Percentiles rank a stretch among this genome's conserved stretches.
Evolutionary conservation across 2,113 vertebrate species (phyloP).

Genomic region (Alexandromys fortis): DNA sequence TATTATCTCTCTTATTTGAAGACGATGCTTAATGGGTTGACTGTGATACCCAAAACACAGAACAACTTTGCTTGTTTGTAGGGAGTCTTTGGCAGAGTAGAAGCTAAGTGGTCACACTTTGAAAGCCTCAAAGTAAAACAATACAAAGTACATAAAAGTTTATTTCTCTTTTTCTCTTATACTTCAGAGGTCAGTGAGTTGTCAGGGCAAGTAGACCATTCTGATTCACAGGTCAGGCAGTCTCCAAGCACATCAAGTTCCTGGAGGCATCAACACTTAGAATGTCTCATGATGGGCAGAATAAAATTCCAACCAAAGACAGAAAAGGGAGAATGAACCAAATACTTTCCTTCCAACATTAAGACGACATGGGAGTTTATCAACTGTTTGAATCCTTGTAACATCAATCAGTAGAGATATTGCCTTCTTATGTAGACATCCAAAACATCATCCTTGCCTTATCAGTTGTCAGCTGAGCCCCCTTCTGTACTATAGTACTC

Average conservation of each 20-base stretch:
- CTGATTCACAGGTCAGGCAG: background rate
- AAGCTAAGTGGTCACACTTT: background rate
- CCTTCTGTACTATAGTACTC: background rate
- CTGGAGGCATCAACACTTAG: background rate
- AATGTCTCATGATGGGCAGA: background rate
- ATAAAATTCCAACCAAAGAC: background rate
- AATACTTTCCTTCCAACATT: background rate
- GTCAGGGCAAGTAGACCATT: background rate
- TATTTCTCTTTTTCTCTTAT: background rate
- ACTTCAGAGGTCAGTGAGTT: background rate
- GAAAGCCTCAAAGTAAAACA: conserved; percentile 19
- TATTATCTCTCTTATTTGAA: conserved; percentile 30
- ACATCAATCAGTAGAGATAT: background rate
- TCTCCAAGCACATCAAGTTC: background rate
- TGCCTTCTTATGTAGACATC: background rate
- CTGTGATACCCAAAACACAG: background rate
- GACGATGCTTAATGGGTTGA: conserved; percentile 6
- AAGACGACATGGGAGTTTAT: background rate
- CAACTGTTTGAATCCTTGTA: background rate
- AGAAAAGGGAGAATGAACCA: background rate
- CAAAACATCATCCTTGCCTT: background rate
- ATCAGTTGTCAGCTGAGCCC: background rate
- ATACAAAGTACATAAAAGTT: background rate
- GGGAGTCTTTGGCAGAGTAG: background rate
- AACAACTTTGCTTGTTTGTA: background rate